Conservation (phyloP, 2,888 invertebrate species). For the Drosophila pseudotakahashii region DNA sequence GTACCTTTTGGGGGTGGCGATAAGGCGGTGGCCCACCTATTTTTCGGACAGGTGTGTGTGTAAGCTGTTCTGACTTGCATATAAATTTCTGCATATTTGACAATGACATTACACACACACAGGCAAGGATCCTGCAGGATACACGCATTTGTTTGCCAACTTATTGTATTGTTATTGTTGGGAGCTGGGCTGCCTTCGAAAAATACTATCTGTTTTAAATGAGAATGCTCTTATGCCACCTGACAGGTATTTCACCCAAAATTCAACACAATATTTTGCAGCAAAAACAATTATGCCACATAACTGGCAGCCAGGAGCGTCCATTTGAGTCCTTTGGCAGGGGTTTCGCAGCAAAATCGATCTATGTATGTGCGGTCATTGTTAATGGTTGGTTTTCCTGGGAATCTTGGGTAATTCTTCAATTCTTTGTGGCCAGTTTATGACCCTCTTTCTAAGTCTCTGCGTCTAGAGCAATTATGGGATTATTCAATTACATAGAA, state of each 20-base stretch:
- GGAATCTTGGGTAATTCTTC: background rate
- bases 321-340: background rate
- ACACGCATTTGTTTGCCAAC: conserved; percentile 44
- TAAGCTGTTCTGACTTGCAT: conserved; percentile 71
- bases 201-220: conserved; percentile 56
- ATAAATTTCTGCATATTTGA: conserved; percentile 72
- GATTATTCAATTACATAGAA: conserved; percentile 42
- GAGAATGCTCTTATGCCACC: conserved; percentile 66
- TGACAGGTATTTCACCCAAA: conserved; percentile 72
- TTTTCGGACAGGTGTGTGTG: conserved; percentile 23
- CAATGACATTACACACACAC: conserved; percentile 57
- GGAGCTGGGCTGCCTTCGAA: conserved; percentile 51
- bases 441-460: background rate
- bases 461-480: conserved; percentile 11
- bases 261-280: conserved; percentile 58
- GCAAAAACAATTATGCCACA: conserved; percentile 69
- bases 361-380: background rate
- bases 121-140: conserved; percentile 15
- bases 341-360: background rate
- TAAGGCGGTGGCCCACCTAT: background rate
- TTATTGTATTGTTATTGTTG: conserved; percentile 22
- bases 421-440: background rate
- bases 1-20: conserved; percentile 5
- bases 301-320: background rate
- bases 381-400: background rate